These are phyloP conservation scores for Diacarnus erythraeanus DNA, from an alignment of 37 sponge, comb jelly and placozoan genomes.

Conservation along the genomic window DNA sequence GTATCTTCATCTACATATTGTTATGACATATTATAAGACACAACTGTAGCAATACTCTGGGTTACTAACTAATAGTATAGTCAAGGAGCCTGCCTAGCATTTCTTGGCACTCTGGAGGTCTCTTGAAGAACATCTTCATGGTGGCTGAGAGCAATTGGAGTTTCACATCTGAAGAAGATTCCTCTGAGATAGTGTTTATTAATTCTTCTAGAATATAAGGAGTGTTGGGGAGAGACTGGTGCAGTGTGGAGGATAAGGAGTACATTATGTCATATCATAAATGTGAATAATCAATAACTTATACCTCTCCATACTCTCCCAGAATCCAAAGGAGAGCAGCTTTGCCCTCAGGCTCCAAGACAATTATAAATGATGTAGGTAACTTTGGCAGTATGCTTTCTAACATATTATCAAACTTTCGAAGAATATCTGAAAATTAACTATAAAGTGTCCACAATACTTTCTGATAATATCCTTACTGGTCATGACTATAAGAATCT, in stretches of 20 bases:
- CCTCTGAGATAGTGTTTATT: conserved; percentile 54
- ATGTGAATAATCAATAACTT: not conserved
- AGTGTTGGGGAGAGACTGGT: conserved; percentile 65
- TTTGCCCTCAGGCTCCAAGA: conserved; percentile 67
- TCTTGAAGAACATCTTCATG: conserved; percentile 97
- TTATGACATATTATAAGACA: not conserved
- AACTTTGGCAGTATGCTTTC: conserved; percentile 79
- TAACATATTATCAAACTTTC: conserved; percentile 72
- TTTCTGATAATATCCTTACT: conserved; percentile 41
- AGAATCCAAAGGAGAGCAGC: conserved; percentile 93
- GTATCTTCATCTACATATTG: conserved; percentile 70
- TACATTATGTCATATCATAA: not conserved
- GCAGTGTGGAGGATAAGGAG: not conserved
- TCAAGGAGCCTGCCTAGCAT: conserved; percentile 89
- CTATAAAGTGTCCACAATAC: not conserved
- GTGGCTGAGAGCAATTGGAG: conserved; percentile 84
- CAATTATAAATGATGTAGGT: conserved; percentile 18
- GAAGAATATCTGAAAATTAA: conserved; percentile 66
- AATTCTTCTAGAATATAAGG: conserved; percentile 88
- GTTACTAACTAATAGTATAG: conserved; percentile 64
- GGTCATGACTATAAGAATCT: conserved; percentile 66
- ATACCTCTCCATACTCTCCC: conserved; percentile 94
- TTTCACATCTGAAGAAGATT: conserved; percentile 74
- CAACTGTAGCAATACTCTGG: not conserved
- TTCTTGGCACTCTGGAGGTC: conserved; percentile 94